Conservation (phyloP, 2,797 vertebrate genomes). For the Brachymystax lenok region DNA sequence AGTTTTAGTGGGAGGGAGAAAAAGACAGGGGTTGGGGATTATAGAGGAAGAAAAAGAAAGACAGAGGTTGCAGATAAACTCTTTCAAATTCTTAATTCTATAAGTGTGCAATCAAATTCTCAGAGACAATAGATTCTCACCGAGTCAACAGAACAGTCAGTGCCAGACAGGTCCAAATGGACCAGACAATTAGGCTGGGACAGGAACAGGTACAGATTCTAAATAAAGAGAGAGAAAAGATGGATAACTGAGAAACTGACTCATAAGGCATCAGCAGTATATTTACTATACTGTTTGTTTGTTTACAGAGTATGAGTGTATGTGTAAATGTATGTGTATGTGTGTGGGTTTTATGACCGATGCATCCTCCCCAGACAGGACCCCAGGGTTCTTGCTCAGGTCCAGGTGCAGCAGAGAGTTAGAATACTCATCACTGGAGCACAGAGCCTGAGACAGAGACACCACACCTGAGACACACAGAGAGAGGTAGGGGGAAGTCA, state of each 20-base stretch:
- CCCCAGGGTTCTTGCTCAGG: conserved; percentile 88
- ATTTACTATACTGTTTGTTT: background rate
- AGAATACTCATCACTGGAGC: conserved; percentile 87
- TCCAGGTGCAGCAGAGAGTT: conserved; percentile 88
- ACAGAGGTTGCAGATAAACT: background rate
- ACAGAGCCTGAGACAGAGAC: conserved; percentile 86
- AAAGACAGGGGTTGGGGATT: background rate
- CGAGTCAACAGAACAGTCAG: conserved; percentile 86
- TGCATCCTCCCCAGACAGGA: conserved; percentile 88
- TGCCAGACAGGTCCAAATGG: conserved; percentile 87
- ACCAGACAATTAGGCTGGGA: conserved; percentile 91
- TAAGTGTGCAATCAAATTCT: background rate
- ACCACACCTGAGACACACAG: conserved; percentile 75
- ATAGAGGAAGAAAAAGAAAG: background rate
- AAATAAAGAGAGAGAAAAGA: conserved; percentile 26
- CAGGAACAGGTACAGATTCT: conserved; percentile 90
- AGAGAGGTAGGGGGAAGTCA: conserved; percentile 6
- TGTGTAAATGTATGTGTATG: background rate
- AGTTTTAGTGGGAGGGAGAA: background rate
- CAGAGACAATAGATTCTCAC: conserved; percentile 66
- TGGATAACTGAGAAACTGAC: background rate
- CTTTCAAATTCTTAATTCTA: background rate
- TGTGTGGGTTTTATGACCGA: conserved; percentile 73
- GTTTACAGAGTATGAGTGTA: background rate
- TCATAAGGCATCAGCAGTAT: background rate